Evolutionary conservation across 2,888 invertebrate species (phyloP).

Genomic region (Prenolepis imparis): DNA sequence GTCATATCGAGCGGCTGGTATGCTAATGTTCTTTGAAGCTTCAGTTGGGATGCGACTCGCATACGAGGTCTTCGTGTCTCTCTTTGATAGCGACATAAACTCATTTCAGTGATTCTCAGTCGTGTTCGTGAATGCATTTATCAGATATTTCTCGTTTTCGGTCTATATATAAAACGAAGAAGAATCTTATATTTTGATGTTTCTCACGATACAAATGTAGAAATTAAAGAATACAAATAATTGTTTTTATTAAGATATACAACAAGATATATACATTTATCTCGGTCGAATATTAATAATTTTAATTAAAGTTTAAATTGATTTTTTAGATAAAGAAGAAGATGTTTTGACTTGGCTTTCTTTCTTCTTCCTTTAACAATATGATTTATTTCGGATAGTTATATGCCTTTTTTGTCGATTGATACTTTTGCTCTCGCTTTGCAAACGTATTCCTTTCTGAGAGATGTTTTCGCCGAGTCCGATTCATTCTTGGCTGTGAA

Average conservation of each 20-base stretch:
- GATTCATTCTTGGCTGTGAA: too few species aligned
- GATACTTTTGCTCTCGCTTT: slow-evolving; percentile 41
- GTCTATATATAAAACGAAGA: background rate
- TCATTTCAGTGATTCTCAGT: slow-evolving; percentile 84
- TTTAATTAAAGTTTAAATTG: background rate
- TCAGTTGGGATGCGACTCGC: slow-evolving; percentile 83
- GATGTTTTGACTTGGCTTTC: slow-evolving; percentile 35
- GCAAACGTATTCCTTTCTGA: slow-evolving; percentile 9
- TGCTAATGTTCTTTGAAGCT: slow-evolving; percentile 85
- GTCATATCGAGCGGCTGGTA: slow-evolving; percentile 84
- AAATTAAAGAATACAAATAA: background rate
- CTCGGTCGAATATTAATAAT: too few species aligned
- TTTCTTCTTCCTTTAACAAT: slow-evolving; percentile 53
- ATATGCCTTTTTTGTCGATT: slow-evolving; percentile 39
- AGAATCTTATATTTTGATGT: background rate
- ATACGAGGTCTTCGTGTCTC: slow-evolving; percentile 83
- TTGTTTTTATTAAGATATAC: background rate
- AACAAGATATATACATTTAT: too few species aligned
- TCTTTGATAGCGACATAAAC: slow-evolving; percentile 85
- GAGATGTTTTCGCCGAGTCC: too few species aligned
- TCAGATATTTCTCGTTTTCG: background rate
- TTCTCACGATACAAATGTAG: background rate
- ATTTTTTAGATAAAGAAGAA: background rate
- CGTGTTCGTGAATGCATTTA: background rate
- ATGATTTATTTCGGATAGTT: slow-evolving; percentile 65